Evolutionary conservation across 2,797 vertebrate genomes (phyloP).

Genomic region (Epinephelus awoara): DNA sequence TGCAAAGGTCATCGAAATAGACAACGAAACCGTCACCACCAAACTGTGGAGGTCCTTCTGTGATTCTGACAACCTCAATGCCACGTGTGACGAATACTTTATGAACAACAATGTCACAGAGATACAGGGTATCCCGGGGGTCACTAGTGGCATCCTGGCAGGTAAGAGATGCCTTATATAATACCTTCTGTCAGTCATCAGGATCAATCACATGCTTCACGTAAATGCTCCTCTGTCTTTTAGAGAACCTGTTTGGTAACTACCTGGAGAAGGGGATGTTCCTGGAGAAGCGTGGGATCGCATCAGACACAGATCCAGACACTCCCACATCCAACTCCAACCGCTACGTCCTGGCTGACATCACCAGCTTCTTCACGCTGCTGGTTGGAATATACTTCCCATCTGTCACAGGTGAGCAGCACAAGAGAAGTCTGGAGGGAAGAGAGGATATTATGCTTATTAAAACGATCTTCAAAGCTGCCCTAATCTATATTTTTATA

Average conservation of each 20-base stretch:
- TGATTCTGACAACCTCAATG: conserved; percentile 93
- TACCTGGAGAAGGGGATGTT: conserved; percentile 93
- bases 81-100: conserved; percentile 97
- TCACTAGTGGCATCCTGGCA: conserved; percentile 94
- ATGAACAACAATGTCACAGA: conserved; percentile 92
- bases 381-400: conserved; percentile 99
- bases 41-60: conserved; percentile 96
- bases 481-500: neutral
- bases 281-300: conserved; percentile 89
- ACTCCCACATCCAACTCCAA: conserved; percentile 84
- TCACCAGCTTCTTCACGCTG: conserved; percentile 97
- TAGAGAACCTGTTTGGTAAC: conserved; percentile 95
- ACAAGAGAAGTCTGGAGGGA: neutral
- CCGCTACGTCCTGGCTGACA: conserved; percentile 95
- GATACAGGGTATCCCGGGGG: conserved; percentile 95
- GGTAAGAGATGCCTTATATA: conserved; percentile 77
- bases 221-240: neutral
- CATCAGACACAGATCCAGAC: conserved; percentile 79
- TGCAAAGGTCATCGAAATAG: conserved; percentile 92
- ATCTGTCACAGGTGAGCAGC: conserved; percentile 94
- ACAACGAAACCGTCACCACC: conserved; percentile 94
- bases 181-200: neutral
- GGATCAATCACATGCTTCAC: neutral
- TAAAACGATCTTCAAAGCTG: neutral
- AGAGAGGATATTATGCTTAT: neutral